Base-by-base conservation (phyloP, 2,888 invertebrate species). In the Spodoptera exigua region DNA sequence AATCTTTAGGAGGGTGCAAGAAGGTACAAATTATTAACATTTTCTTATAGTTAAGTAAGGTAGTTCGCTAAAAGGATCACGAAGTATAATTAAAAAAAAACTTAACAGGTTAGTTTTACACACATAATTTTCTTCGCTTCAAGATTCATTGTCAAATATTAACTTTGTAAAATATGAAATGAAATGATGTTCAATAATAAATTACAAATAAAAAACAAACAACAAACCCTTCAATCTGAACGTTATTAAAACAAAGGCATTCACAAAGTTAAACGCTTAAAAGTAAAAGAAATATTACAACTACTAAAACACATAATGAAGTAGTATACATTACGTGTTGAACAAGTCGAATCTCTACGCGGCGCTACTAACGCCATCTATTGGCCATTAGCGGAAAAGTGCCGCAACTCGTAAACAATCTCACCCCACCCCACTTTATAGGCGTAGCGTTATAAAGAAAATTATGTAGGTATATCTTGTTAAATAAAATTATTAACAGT, bases 331-430 rank as follows among this genome's bases (percentile, higher is more conserved):
- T 18, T 17, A 18, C 12, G 18, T 16, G 18, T 32, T 45, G 18
- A 39, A 16, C 3, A 34, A 11, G n/a, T 13, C 14, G 12, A 53
- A 16, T 14, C 46, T 12, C 2, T 18, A 13, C 43, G 13, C 36
- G 39, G 39, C 14, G 17, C 35, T 18, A 7, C 4, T 44, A 56
- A n/a, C 62, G 66, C 66, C 69, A 67, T 67, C 66, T 67, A 27
- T 69, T 5, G 47, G 4, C 5, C 43, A 11, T 36, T 18, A 34
- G 51, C 4, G 41, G 10, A 17, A 56, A 32, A 10, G 0, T n/a
- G 35, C 35, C 16, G 0, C 27, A 17, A 55, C 45, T 13, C 34
- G 1, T 18, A 34, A 9, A 27, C 36, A 13, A 40, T 32, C 13
- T 46, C 13, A 16, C 17, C 9, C 9, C 21, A 46, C 59, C 41